These are phyloP conservation scores for Bombylius discolor DNA, from an alignment of 2,888 invertebrate genomes.

Conservation along the genomic window DNA sequence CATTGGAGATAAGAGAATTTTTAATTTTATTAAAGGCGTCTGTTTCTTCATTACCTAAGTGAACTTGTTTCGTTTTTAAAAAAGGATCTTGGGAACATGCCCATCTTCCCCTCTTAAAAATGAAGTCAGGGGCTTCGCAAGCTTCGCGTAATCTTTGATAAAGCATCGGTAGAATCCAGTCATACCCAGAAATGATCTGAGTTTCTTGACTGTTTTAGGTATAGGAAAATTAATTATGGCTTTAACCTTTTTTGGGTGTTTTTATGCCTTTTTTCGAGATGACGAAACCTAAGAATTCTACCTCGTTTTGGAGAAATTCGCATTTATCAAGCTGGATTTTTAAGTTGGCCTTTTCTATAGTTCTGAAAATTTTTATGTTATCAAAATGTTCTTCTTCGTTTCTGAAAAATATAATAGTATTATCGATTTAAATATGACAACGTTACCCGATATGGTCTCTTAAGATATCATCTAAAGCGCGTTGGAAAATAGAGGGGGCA, in stretches of 20 bases:
- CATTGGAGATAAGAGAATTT: background rate
- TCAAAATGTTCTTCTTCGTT: constrained; percentile 6
- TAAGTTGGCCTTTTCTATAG: constrained; percentile 5
- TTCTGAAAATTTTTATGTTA: constrained; percentile 3
- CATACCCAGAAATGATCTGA: constrained; percentile 13
- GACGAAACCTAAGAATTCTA: no score
- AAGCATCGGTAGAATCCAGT: constrained; percentile 17
- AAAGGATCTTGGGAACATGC: background rate
- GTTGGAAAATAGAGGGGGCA: constrained; percentile 8
- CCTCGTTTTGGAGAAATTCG: no score
- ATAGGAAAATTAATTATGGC: constrained; percentile 14
- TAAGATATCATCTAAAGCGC: constrained; percentile 5
- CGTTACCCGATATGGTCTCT: constrained; percentile 7
- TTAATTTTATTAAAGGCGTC: background rate
- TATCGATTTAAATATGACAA: constrained; percentile 9
- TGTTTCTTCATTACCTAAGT: background rate
- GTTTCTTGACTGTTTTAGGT: constrained; percentile 12
- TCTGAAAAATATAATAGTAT: constrained; percentile 7
- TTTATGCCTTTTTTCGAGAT: no score
- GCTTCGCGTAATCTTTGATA: constrained; percentile 13
- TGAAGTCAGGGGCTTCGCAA: constrained; percentile 16
- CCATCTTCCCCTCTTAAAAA: constrained; percentile 1
- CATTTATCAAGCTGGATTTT: no score
- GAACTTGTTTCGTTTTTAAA: constrained; percentile 9
- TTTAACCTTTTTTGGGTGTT: no score